A percentile compares a stretch with the other conserved stretches of the same genome.
phyloP scores from a whole-genome alignment of 2,113 vertebrate genomes.

The Stegostoma tigrinum region DNA sequence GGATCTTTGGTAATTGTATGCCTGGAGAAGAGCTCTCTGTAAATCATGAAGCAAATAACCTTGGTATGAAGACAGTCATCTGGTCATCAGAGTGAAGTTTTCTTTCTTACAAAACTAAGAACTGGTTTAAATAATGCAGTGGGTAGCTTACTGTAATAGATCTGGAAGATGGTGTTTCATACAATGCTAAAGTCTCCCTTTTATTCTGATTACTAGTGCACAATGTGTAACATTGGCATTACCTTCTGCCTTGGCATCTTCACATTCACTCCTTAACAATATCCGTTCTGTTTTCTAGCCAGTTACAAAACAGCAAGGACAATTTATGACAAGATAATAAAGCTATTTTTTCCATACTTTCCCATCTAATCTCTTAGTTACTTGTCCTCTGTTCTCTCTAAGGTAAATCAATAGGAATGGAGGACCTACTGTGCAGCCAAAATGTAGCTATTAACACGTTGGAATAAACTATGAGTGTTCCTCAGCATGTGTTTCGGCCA shows the following conservation, averaged over 20 bases:
- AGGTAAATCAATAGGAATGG: not conserved
- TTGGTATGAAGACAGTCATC: not conserved
- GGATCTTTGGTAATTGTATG: not conserved
- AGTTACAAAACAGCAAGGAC: not conserved
- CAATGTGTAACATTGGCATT: not conserved
- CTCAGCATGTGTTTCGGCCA: not conserved
- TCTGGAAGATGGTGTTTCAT: not conserved
- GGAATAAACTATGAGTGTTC: not conserved
- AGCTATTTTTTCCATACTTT: not conserved
- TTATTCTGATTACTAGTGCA: not conserved
- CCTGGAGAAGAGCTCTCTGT: not conserved
- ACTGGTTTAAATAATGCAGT: not conserved
- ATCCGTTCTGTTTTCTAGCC: not conserved
- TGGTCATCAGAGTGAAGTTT: not conserved
- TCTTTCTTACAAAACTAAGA: not conserved
- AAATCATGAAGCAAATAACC: not conserved
- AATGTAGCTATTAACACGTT: not conserved
- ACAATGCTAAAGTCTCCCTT: not conserved
- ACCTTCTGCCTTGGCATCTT: not conserved
- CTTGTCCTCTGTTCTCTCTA: not conserved
- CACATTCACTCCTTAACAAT: not conserved
- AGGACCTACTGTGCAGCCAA: not conserved
- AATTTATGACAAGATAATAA: not conserved
- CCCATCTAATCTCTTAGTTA: not conserved
- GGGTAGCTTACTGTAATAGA: not conserved